Percentiles rank a stretch among this genome's conserved stretches.
Evolutionary conservation across 1,140 invertebrate species (phyloP).

Genomic region (Stenopsyche tienmushanensis): DNA sequence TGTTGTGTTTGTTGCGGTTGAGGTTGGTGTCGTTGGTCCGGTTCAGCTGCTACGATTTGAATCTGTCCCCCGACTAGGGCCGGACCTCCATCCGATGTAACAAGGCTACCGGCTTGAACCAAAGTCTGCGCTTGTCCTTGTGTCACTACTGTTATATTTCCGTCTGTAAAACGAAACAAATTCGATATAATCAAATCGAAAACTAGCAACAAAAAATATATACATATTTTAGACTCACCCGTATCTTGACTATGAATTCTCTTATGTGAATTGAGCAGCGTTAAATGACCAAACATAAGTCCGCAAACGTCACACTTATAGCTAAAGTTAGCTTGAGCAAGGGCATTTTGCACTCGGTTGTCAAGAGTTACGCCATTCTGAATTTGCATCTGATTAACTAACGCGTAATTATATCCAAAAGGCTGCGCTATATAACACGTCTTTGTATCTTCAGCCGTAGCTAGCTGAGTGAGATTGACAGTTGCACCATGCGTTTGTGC

Average conservation of each 20-base stretch:
- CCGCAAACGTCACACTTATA: slow-evolving; percentile 86
- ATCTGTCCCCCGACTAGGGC: slow-evolving; percentile 51
- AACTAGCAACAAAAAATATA: not conserved
- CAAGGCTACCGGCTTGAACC: slow-evolving; percentile 46
- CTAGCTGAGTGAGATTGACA: slow-evolving; percentile 65
- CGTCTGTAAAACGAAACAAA: slow-evolving; percentile 27
- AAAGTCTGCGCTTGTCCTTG: slow-evolving; percentile 52
- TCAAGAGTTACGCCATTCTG: slow-evolving; percentile 49
- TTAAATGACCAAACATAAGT: slow-evolving; percentile 76
- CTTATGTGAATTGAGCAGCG: slow-evolving; percentile 78
- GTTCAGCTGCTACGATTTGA: slow-evolving; percentile 63
- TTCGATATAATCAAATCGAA: no score
- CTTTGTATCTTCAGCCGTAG: slow-evolving; percentile 62
- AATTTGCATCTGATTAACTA: slow-evolving; percentile 64
- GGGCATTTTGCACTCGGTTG: slow-evolving; percentile 61
- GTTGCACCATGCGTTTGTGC: slow-evolving; percentile 55
- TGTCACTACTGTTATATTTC: slow-evolving; percentile 43
- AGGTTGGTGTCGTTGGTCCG: slow-evolving; percentile 44
- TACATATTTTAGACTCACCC: slow-evolving; percentile 42
- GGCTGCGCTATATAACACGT: slow-evolving; percentile 71
- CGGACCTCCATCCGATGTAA: slow-evolving; percentile 44
- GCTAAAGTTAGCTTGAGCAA: slow-evolving; percentile 70
- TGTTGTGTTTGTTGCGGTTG: slow-evolving; percentile 42
- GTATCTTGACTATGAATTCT: slow-evolving; percentile 68
- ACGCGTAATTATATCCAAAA: slow-evolving; percentile 68